Conservation (phyloP, 1,140 invertebrate species). For the Euura lappo region DNA sequence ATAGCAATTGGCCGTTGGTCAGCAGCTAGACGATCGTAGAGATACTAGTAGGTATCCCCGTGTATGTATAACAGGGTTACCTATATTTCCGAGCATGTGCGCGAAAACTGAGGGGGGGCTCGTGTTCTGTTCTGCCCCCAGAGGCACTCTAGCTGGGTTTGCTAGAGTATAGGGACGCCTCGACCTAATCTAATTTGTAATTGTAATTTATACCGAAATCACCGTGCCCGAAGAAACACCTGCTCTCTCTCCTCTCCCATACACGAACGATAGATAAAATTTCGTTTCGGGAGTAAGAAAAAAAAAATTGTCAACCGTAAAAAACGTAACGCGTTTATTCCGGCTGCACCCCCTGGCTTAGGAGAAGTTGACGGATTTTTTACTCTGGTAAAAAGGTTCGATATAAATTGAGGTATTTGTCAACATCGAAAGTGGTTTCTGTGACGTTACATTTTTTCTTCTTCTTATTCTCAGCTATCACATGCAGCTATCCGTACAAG, state of each 20-base stretch:
- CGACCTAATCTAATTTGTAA: not conserved
- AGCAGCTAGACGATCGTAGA: too few relatives aligned
- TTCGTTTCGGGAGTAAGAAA: too few relatives aligned
- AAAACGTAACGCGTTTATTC: not conserved
- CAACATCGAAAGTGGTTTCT: not conserved
- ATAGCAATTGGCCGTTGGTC: too few relatives aligned
- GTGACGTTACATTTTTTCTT: too few relatives aligned
- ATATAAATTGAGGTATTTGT: conserved; percentile 1
- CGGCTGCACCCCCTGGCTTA: not conserved
- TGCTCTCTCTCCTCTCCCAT: not conserved
- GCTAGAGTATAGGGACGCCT: not conserved
- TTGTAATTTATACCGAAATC: conserved; percentile 7
- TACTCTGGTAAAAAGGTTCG: not conserved
- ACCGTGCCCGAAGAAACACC: conserved; percentile 2
- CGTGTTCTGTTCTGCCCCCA: not conserved
- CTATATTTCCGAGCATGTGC: too few relatives aligned
- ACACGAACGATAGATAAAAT: too few relatives aligned
- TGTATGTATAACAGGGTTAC: too few relatives aligned
- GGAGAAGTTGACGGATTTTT: not conserved
- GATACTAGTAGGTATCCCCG: too few relatives aligned
- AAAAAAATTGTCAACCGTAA: conserved; percentile 1
- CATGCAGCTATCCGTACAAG: not conserved
- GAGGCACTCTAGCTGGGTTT: not conserved
- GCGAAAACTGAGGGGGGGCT: too few relatives aligned
- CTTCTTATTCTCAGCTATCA: too few relatives aligned